Evolutionary conservation across 2,888 invertebrate genomes (phyloP).

Genomic region (Phlogophora meticulosa): DNA sequence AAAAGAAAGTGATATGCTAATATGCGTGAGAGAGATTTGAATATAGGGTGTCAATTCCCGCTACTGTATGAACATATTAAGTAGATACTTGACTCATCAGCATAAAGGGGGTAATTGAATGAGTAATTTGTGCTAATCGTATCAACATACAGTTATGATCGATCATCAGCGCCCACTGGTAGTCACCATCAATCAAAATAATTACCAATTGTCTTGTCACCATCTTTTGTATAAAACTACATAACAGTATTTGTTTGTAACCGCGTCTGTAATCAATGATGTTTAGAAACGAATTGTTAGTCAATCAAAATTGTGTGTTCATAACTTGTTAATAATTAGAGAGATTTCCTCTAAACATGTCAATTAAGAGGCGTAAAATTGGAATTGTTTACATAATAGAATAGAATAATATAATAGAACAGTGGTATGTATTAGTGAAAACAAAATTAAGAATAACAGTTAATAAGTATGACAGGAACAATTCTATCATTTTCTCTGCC

Average conservation of each 20-base stretch:
- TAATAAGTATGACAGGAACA: too few species aligned
- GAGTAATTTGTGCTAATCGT: constrained; percentile 63
- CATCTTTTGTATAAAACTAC: constrained; percentile 59
- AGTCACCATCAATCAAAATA: constrained; percentile 82
- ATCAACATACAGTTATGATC: constrained; percentile 70
- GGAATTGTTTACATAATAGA: not conserved
- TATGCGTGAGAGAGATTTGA: not conserved
- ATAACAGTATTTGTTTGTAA: constrained; percentile 61
- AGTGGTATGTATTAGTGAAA: not conserved
- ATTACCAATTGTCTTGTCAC: constrained; percentile 83
- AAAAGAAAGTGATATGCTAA: not conserved
- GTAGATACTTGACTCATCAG: constrained; percentile 44
- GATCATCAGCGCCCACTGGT: constrained; percentile 71
- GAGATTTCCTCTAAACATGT: constrained; percentile 2
- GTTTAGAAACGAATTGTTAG: constrained; percentile 60
- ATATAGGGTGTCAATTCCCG: constrained; percentile 28
- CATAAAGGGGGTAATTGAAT: constrained; percentile 54
- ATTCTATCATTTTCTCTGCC: not conserved
- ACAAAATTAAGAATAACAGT: not conserved
- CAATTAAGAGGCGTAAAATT: constrained; percentile 22
- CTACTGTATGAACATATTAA: constrained; percentile 24
- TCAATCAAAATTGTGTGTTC: constrained; percentile 42
- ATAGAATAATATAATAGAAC: too few species aligned
- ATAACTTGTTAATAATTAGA: constrained; percentile 20
- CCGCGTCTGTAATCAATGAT: constrained; percentile 58